These are phyloP conservation scores for Hormiphora californensis DNA, from an alignment of 37 sponge, comb jelly and placozoan species.

Conservation along the genomic window DNA sequence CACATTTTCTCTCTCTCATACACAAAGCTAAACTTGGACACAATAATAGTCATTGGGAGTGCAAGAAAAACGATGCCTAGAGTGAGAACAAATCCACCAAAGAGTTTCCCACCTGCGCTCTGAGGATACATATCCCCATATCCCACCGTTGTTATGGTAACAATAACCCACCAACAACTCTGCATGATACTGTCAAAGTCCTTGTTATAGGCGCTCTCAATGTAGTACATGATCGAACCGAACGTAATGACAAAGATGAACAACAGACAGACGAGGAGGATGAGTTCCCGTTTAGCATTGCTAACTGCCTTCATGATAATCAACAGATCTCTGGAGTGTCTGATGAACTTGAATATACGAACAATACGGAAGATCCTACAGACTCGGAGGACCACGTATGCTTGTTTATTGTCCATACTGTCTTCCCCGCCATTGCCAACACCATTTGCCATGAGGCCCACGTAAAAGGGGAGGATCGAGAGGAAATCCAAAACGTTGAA, in stretches of 20 bases:
- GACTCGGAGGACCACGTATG: not conserved
- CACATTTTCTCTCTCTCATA: slow-evolving; percentile 49
- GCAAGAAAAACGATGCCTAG: slow-evolving; percentile 51
- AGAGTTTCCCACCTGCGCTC: slow-evolving; percentile 39
- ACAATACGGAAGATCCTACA: slow-evolving; percentile 44
- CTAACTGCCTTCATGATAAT: slow-evolving; percentile 48
- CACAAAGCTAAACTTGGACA: slow-evolving; percentile 49
- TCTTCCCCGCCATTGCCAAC: not conserved
- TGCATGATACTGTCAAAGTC: slow-evolving; percentile 39
- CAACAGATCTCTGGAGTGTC: slow-evolving; percentile 38
- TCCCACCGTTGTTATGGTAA: slow-evolving; percentile 38
- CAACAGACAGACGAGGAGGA: slow-evolving; percentile 26
- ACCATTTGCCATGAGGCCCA: not conserved
- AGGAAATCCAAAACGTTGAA: slow-evolving; percentile 49
- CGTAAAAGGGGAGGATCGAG: slow-evolving; percentile 30
- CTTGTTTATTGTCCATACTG: not conserved
- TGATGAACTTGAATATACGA: slow-evolving; percentile 26
- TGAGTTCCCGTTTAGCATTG: slow-evolving; percentile 50
- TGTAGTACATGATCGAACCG: slow-evolving; percentile 47
- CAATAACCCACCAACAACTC: slow-evolving; percentile 53
- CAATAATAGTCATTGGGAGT: slow-evolving; percentile 48
- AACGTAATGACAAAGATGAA: slow-evolving; percentile 50
- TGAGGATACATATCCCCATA: slow-evolving; percentile 34
- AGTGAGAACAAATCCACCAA: slow-evolving; percentile 41
- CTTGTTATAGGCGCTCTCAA: not conserved